A percentile compares a stretch with the other conserved stretches of the same genome.
These are phyloP conservation scores for Anthophora plumipes DNA, from an alignment of 2,888 invertebrate species.

Conservation along the genomic window DNA sequence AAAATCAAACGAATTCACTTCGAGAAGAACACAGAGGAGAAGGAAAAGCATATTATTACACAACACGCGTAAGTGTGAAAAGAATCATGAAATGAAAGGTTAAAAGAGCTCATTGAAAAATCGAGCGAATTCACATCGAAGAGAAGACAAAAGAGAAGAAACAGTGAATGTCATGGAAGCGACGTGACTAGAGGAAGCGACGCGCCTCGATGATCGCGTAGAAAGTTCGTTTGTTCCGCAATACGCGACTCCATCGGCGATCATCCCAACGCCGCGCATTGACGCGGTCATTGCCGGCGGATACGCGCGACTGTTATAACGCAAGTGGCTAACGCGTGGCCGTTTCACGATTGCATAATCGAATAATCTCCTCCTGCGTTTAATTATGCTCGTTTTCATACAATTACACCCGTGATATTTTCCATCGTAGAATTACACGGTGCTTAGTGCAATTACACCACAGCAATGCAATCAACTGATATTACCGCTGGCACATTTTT, in stretches of 20 bases:
- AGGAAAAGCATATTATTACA: too few species aligned
- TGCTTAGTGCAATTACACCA: conserved; percentile 4
- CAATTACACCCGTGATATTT: conserved; percentile 15
- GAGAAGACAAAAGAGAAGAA: background rate
- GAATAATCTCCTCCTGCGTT: conserved; percentile 23
- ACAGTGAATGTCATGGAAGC: conserved; percentile 25
- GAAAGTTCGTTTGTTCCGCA: conserved; percentile 62
- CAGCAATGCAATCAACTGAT: background rate
- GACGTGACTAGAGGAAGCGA: conserved; percentile 50
- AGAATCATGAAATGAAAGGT: background rate
- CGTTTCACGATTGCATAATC: conserved; percentile 41
- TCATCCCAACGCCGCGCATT: conserved; percentile 44
- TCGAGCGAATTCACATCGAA: conserved; percentile 30
- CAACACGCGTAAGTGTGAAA: background rate
- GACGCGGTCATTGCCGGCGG: conserved; percentile 60
- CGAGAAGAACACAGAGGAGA: too few species aligned
- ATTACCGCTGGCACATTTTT: conserved; percentile 18
- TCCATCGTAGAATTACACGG: conserved; percentile 3
- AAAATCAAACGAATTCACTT: too few species aligned
- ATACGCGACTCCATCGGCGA: conserved; percentile 46
- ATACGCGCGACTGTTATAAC: conserved; percentile 20
- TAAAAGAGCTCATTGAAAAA: conserved; percentile 25
- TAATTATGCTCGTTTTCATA: conserved; percentile 33
- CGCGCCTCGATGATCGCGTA: conserved; percentile 56
- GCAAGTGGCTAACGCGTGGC: conserved; percentile 14